Evolutionary conservation across 1,140 invertebrate genomes (phyloP), one percentile per base, ranked within the genome.

Genomic region (Drosophila asahinai): DNA sequence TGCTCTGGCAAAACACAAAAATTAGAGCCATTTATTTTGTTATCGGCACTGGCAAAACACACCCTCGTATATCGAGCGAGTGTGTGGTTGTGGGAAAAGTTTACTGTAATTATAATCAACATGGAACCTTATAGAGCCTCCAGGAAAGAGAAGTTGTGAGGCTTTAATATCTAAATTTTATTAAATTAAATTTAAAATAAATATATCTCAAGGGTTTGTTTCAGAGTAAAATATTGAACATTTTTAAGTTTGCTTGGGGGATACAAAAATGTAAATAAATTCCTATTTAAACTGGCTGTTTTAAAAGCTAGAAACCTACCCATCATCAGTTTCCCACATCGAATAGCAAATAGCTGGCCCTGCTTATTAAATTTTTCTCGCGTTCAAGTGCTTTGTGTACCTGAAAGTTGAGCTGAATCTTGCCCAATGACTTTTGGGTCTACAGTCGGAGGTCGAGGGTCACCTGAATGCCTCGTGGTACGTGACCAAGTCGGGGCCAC

Each of bases 1-100:
- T 30, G 1, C n/a, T 27, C 6, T 30, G 30, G 33, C 33, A 33
- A 33, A 33, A 33, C 6, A 43, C 14, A 52, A 43, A 67, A 55
- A 55, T 30, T 30, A 15, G 36, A 45, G 38, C 58, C 63, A 75
- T 64, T 80, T 80, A 42, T 59, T 66, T 55, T 80, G 70, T 75
- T 81, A 80, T 80, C 78, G 55, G 27, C 49, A 59, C 52, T 72
- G 48, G 48, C 60, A 64, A 64, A 74, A 62, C 78, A 80, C 63
- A 62, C 38, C 42, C 62, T 55, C 8, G 36, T 25, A 17, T 36
- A n/a, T 36, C 9, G 14, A 6, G 43, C 2, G 22, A 11, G 14
- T 49, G 25, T 58, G n/a, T 33, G 51, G 33, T 47, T 8, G 30
- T 48, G 22, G 42, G 5, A 11, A 61, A 6, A 36, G 33, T 47